These are phyloP conservation scores for Drosophila pachea DNA, from an alignment of 1,140 invertebrate genomes.

Conservation along the genomic window DNA sequence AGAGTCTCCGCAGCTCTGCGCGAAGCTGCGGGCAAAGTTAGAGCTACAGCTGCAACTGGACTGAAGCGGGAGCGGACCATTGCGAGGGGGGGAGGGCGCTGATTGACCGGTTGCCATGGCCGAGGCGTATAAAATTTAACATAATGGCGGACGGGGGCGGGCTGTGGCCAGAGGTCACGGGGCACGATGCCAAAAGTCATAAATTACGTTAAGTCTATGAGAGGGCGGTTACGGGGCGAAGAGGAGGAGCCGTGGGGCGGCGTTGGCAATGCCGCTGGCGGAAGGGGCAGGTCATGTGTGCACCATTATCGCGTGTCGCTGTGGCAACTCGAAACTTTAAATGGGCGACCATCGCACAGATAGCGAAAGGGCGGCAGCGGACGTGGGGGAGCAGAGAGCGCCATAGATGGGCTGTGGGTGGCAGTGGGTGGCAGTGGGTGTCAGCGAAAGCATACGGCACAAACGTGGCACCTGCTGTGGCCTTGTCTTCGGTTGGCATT, in stretches of 20 bases:
- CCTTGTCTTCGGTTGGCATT: too few species aligned
- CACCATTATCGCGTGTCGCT: conserved; percentile 28
- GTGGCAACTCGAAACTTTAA: conserved; percentile 39
- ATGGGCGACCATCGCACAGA: background rate
- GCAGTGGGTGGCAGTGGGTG: too few species aligned
- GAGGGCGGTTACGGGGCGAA: conserved; percentile 8
- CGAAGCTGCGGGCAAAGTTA: too few species aligned
- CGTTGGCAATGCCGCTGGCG: too few species aligned
- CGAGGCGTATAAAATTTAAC: conserved; percentile 53
- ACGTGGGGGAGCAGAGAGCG: background rate
- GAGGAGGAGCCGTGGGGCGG: background rate
- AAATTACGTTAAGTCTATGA: conserved; percentile 37
- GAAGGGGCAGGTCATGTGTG: conserved; percentile 11
- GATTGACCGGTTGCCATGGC: conserved; percentile 63
- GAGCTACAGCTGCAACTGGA: too few species aligned
- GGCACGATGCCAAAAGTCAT: conserved; percentile 41
- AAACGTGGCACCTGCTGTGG: too few species aligned
- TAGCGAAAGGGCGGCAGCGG: background rate
- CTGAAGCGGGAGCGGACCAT: too few species aligned
- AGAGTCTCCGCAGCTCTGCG: too few species aligned
- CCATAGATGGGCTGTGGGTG: too few species aligned
- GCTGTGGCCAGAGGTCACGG: background rate
- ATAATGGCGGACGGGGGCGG: conserved; percentile 26
- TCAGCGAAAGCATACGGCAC: too few species aligned
- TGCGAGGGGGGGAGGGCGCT: background rate